A percentile compares a stretch with the other conserved stretches of the same genome.
Evolutionary conservation across 30 jellyfish, hydroid and myxozoan genomes (phyloP).

Genomic region (Hydra vulgaris): DNA sequence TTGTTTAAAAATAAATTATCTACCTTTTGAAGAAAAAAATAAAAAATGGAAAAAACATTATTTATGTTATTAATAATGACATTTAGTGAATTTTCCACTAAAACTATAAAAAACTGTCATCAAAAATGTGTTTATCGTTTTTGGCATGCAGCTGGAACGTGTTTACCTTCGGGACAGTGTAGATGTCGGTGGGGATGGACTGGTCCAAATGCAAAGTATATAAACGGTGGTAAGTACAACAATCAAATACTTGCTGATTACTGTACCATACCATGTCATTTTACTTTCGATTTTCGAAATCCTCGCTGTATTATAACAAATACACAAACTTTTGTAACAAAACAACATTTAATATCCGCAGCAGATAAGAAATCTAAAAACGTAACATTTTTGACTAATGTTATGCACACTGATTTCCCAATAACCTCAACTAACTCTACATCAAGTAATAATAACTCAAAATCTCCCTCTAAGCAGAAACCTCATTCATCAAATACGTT

Average conservation of each 20-base stretch:
- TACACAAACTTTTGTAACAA: too few species aligned
- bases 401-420: too few species aligned
- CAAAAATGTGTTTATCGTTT: constrained; percentile 30
- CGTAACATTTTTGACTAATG: too few species aligned
- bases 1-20: too few species aligned
- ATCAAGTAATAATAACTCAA: too few species aligned
- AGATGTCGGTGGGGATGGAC: constrained; percentile 82
- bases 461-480: too few species aligned
- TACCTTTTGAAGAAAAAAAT: not conserved
- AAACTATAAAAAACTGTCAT: constrained; percentile 15
- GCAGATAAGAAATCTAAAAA: too few species aligned
- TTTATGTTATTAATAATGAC: too few species aligned
- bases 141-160: constrained; percentile 49
- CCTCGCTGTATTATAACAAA: constrained; percentile 35
- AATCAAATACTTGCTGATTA: constrained; percentile 40
- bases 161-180: constrained; percentile 52
- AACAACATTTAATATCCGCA: too few species aligned
- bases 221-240: constrained; percentile 13
- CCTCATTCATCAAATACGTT: too few species aligned
- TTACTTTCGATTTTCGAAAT: constrained; percentile 28
- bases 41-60: not conserved
- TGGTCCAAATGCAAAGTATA: constrained; percentile 51
- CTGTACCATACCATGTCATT: constrained; percentile 42
- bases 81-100: not conserved
- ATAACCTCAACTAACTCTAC: too few species aligned